These are phyloP conservation scores for Sandelia bainsii DNA, from an alignment of 2,797 vertebrate genomes.

Conservation along the genomic window DNA sequence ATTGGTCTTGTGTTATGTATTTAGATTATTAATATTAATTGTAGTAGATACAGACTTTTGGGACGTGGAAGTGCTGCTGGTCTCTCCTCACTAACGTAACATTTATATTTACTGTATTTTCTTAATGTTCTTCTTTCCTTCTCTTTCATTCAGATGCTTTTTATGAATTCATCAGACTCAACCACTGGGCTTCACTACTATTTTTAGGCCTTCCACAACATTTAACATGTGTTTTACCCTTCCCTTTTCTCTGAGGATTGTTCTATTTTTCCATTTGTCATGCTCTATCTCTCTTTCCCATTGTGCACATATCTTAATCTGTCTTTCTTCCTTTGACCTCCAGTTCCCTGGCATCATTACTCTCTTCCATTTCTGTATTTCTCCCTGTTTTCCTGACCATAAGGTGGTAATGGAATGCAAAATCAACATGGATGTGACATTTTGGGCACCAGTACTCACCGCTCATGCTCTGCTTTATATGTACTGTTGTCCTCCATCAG, in stretches of 20 bases:
- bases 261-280: conserved; percentile 63
- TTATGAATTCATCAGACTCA: conserved; percentile 63
- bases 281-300: conserved; percentile 40
- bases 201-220: conserved; percentile 54
- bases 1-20: conserved; percentile 24
- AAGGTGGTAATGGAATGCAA: conserved; percentile 66
- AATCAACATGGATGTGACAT: conserved; percentile 74
- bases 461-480: conserved; percentile 33
- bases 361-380: conserved; percentile 46
- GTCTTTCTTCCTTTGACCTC: conserved; percentile 65
- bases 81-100: not conserved
- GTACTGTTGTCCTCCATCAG: conserved; percentile 51
- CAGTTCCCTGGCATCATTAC: conserved; percentile 60
- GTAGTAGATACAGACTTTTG: conserved; percentile 34
- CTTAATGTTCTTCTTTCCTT: conserved; percentile 22
- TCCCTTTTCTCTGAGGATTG: conserved; percentile 58
- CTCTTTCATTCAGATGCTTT: conserved; percentile 14
- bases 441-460: conserved; percentile 33
- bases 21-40: conserved; percentile 51
- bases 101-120: conserved; percentile 20
- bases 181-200: conserved; percentile 41
- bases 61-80: not conserved
- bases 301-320: conserved; percentile 73
- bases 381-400: conserved; percentile 45
- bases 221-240: conserved; percentile 65